phyloP scores from a whole-genome alignment of 1,140 invertebrate species.

The Bombus fervidus region DNA sequence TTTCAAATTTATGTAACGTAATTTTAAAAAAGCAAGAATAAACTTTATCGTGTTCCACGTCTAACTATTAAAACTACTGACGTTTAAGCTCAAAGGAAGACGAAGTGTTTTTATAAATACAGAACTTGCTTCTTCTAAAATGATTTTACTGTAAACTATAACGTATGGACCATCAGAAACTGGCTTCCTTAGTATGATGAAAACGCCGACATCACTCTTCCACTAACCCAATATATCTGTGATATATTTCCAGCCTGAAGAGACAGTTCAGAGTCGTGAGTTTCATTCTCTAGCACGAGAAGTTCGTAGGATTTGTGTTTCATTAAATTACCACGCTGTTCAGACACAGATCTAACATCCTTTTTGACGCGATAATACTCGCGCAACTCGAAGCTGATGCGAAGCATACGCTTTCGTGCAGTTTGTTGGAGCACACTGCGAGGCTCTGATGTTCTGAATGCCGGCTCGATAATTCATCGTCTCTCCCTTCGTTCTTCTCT shows the following conservation, averaged over 20 bases:
- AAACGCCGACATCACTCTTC: too few species aligned
- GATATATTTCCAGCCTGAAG: background rate
- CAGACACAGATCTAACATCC: conserved; percentile 24
- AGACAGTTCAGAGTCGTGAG: background rate
- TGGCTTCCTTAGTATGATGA: too few species aligned
- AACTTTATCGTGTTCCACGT: too few species aligned
- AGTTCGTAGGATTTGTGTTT: conserved; percentile 9
- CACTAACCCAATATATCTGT: too few species aligned
- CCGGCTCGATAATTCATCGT: conserved; percentile 35
- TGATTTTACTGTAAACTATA: too few species aligned
- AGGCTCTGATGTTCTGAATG: conserved; percentile 3
- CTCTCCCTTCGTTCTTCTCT: background rate
- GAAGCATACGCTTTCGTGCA: conserved; percentile 15
- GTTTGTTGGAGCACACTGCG: conserved; percentile 16
- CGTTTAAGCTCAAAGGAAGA: too few species aligned
- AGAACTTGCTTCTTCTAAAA: too few species aligned
- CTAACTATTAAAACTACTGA: too few species aligned
- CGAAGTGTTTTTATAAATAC: too few species aligned
- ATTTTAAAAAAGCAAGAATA: too few species aligned
- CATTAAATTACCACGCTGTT: conserved; percentile 45
- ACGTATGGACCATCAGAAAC: too few species aligned
- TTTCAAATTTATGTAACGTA: too few species aligned
- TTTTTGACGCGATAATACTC: conserved; percentile 23
- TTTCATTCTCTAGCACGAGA: background rate
- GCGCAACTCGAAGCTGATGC: conserved; percentile 5